A percentile compares a stretch with the other conserved stretches of the same genome.
Conservation (phyloP, 2,113 vertebrate genomes). For the Trematocara marginatum region DNA sequence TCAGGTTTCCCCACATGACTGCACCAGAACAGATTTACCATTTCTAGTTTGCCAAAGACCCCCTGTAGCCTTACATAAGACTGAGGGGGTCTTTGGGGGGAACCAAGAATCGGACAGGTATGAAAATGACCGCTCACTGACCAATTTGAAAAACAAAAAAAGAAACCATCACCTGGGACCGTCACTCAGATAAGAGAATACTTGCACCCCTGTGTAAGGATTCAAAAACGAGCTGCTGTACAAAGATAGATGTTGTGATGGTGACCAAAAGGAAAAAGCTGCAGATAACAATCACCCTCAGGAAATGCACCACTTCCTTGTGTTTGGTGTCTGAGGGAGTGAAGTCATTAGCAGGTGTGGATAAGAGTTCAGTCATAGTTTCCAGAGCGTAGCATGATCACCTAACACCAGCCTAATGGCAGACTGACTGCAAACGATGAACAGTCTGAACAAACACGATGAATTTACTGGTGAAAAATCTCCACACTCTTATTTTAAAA, state of each 20-base stretch:
- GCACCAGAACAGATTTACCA: neutral
- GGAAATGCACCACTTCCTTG: neutral
- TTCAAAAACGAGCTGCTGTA: neutral
- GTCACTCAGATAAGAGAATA: neutral
- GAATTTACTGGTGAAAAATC: neutral
- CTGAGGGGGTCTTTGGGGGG: neutral
- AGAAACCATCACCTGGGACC: neutral
- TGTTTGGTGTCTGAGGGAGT: neutral
- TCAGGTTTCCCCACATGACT: neutral
- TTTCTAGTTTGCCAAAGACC: neutral
- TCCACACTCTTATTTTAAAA: neutral
- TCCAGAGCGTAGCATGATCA: neutral
- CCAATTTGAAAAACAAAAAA: fast-evolving
- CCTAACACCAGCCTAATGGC: neutral
- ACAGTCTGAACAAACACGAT: neutral
- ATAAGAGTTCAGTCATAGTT: neutral
- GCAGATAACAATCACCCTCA: neutral
- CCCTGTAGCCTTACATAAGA: neutral
- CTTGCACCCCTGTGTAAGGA: neutral
- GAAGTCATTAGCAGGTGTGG: neutral
- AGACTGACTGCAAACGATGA: neutral
- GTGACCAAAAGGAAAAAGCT: neutral
- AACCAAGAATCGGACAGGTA: neutral
- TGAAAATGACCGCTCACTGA: neutral
- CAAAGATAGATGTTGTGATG: neutral